Evolutionary conservation across 2,797 vertebrate species (phyloP).

Genomic region (Thalassophryne amazonica): DNA sequence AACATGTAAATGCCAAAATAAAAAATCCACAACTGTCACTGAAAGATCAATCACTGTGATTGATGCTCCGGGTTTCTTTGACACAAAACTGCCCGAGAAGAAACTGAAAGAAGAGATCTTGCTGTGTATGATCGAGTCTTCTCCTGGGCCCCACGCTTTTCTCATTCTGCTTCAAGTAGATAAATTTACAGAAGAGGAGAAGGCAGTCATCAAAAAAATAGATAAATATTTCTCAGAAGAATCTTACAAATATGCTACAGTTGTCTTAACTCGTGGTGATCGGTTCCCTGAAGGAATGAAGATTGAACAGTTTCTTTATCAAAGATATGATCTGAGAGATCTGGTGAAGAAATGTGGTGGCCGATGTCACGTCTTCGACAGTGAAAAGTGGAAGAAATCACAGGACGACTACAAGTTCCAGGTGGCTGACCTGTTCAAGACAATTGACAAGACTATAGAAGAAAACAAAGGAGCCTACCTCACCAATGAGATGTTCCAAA

Average conservation of each 20-base stretch:
- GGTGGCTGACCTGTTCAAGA: neutral
- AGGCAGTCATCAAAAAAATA: neutral
- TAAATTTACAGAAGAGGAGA: neutral
- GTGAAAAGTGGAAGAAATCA: neutral
- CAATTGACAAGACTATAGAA: neutral
- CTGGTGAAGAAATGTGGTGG: neutral
- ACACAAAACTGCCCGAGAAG: fast-evolving
- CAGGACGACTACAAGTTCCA: constrained; percentile 2
- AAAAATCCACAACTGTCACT: neutral
- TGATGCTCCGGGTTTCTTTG: neutral
- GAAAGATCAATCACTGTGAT: neutral
- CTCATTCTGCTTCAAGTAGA: constrained; percentile 1
- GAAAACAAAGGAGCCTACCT: neutral
- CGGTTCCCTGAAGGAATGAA: neutral
- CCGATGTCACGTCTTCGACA: constrained; percentile 1
- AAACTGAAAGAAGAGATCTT: neutral
- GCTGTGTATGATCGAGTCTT: neutral
- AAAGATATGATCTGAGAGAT: neutral
- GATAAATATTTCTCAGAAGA: neutral
- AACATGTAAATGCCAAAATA: no score
- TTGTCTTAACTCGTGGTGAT: constrained; percentile 19
- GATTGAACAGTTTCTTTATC: neutral
- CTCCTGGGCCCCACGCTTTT: neutral
- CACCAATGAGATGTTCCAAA: neutral
- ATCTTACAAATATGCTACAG: neutral